These are phyloP conservation scores for Lonchura striata DNA, from an alignment of 2,113 vertebrate genomes.

Conservation along the genomic window DNA sequence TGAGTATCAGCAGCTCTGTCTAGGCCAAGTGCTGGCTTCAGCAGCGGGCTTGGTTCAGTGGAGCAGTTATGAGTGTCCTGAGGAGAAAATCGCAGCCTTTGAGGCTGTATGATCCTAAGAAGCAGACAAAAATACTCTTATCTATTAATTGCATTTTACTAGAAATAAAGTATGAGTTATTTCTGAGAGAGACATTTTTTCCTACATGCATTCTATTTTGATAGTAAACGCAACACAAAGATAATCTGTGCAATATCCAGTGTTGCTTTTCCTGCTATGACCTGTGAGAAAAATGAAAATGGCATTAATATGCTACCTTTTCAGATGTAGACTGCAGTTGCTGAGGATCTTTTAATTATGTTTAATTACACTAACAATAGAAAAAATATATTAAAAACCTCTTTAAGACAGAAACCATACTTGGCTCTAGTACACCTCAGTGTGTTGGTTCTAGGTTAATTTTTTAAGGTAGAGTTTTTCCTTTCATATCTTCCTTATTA, in stretches of 20 bases:
- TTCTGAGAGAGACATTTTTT: background rate
- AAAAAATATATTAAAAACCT: background rate
- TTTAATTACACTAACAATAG: background rate
- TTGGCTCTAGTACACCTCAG: background rate
- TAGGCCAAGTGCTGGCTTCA: background rate
- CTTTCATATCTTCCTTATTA: background rate
- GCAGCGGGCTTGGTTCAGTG: background rate
- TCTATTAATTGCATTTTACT: background rate
- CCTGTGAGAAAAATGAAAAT: background rate
- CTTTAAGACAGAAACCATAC: background rate
- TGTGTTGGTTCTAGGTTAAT: background rate
- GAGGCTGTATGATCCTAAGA: background rate
- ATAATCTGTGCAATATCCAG: background rate
- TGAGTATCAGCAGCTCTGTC: background rate
- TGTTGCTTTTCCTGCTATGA: background rate
- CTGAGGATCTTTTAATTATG: background rate
- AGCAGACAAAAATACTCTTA: background rate
- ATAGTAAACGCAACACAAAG: background rate
- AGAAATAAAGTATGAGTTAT: background rate
- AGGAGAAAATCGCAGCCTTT: background rate
- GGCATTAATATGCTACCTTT: background rate
- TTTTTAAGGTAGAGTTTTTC: background rate
- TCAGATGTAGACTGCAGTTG: background rate
- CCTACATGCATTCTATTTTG: background rate
- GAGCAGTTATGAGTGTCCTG: background rate